phyloP scores from a whole-genome alignment of 2,113 vertebrate species.

The Notarius lentiginosus region DNA sequence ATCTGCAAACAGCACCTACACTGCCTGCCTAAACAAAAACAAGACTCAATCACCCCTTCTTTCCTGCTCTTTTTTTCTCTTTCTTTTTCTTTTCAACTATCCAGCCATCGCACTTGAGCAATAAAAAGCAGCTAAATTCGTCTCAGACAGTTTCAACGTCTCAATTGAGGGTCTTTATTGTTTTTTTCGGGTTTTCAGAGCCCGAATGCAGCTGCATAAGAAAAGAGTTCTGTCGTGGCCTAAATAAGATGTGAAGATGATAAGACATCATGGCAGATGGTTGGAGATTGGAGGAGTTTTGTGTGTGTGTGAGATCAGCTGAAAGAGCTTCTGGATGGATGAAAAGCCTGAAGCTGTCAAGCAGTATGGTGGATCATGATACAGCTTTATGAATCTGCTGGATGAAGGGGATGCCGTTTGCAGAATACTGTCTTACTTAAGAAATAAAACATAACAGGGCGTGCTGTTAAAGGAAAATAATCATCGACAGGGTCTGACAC shows the following conservation, averaged over 20 bases:
- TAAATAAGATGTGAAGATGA: constrained; percentile 70
- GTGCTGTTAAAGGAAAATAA: not conserved
- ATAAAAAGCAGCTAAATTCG: constrained; percentile 58
- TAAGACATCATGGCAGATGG: constrained; percentile 35
- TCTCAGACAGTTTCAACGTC: constrained; percentile 74
- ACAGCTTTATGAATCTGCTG: not conserved
- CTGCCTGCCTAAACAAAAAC: constrained; percentile 73
- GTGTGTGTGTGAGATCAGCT: not conserved
- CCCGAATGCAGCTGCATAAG: constrained; percentile 66
- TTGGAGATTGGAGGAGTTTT: constrained; percentile 52
- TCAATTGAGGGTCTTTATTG: constrained; percentile 69
- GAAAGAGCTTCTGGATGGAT: constrained; percentile 12
- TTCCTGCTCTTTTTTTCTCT: constrained; percentile 65
- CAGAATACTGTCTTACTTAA: not conserved
- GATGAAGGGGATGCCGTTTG: not conserved
- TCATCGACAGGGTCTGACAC: not conserved
- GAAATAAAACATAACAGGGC: not conserved
- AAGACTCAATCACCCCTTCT: constrained; percentile 60
- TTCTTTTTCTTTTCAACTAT: constrained; percentile 34
- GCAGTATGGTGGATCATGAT: constrained; percentile 14
- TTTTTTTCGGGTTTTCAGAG: constrained; percentile 54
- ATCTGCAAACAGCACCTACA: constrained; percentile 63
- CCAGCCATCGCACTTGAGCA: constrained; percentile 60
- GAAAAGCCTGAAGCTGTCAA: constrained; percentile 22
- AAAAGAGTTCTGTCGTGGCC: constrained; percentile 73